A percentile compares a stretch with the other conserved stretches of the same genome.
phyloP scores from a whole-genome alignment of 1,140 invertebrate genomes.

The Leucophenga varia region DNA sequence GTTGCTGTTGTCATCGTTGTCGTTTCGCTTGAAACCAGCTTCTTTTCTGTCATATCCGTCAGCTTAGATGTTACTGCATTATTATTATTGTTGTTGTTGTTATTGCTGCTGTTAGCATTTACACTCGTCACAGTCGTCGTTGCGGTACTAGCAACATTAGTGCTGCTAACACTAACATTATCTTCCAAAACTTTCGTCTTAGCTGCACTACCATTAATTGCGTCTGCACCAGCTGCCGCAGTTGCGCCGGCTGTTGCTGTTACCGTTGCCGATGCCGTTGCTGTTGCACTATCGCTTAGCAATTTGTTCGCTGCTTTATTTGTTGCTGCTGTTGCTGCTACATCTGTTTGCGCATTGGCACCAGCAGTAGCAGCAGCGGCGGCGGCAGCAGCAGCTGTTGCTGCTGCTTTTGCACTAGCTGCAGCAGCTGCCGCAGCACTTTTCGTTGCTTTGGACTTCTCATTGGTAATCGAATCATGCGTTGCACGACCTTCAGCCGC shows the following conservation, averaged over 20 bases:
- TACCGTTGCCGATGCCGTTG: conserved; percentile 5
- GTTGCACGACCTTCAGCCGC: conserved; percentile 20
- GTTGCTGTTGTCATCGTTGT: conserved; percentile 3
- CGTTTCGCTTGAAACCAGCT: no score
- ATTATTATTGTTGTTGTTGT: conserved; percentile 4
- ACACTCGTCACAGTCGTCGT: neutral
- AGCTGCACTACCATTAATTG: no score
- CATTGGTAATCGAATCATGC: neutral
- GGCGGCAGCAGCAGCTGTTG: conserved; percentile 5
- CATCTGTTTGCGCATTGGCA: conserved; percentile 1
- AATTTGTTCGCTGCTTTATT: conserved; percentile 10
- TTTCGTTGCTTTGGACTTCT: neutral
- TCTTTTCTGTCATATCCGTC: no score
- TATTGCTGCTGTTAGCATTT: neutral
- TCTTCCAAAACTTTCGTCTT: conserved; percentile 2
- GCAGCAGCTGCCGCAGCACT: conserved; percentile 10
- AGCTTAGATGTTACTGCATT: neutral
- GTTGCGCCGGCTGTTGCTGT: conserved; percentile 19
- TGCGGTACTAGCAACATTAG: neutral
- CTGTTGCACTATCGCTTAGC: conserved; percentile 3
- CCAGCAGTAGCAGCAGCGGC: conserved; percentile 1
- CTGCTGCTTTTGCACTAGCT: neutral
- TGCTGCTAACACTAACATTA: neutral
- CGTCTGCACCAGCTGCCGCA: conserved; percentile 4
- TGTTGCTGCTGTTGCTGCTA: conserved; percentile 10